Evolutionary conservation across 2,113 vertebrate species (phyloP), one percentile per base, ranked within the genome.

Genomic region (Ameiurus melas): DNA sequence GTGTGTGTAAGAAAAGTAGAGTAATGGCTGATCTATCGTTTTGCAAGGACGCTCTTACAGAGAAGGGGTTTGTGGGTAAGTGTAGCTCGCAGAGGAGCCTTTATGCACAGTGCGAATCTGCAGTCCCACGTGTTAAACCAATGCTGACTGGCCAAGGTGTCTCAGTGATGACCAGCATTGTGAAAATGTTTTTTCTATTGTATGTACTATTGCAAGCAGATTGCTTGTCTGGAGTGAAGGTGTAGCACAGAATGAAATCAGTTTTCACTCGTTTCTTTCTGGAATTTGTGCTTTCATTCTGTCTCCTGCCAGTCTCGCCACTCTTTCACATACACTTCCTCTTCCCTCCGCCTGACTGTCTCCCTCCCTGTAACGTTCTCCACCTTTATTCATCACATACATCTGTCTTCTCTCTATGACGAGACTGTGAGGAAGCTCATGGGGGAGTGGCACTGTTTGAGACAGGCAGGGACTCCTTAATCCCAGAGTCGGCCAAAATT

Each of bases 391-490:
- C 62, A 57, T 85, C 19, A 1, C 57, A 10, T 66, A 30, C 33
- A 0, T 25, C 55, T 27, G 3, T 27, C 70, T 85, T n/a, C 73
- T 87, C 27, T 17, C 77, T 43, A 30, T 68, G 43, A 39, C 22
- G 62, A 70, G 78, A 70, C 62, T 2, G 16, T 81, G 86, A 87
- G 64, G 78, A 70, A 81, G 47, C 36, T 55, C 14, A 58, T 81
- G 64, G 27, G 66, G 8, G 27, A 75, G 39, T n/a, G 20, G 19
- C 79, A 5, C 22, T 13, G 79, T 43, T 68, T 39, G 30, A 68
- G 33, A 60, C 33, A 47, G 16, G 27, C 17, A n/a, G 64, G 64
- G 79, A 73, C 36, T 83, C 53, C 81, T 39, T 55, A 60, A 55
- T 80, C 19, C 80, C 66, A 73, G 53, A n/a, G 27, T 33, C 16